phyloP scores from a whole-genome alignment of 2,113 vertebrate genomes.

The Prinia subflava region DNA sequence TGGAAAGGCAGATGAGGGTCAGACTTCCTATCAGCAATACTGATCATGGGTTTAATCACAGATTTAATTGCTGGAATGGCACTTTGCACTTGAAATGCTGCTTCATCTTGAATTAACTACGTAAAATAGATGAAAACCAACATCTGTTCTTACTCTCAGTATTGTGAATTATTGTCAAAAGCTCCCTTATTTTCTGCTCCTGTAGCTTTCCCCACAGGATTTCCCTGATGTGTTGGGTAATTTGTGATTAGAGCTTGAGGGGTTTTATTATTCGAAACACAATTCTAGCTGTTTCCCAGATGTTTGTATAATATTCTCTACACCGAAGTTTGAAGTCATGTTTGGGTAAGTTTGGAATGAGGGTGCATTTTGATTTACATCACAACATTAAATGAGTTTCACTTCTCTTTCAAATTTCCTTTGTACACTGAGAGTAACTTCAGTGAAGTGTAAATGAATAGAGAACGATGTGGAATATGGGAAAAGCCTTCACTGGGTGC shows the following conservation, averaged over 20 bases:
- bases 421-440: background rate
- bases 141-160: rapidly evolving
- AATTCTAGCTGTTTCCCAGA: background rate
- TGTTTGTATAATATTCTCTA: background rate
- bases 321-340: background rate
- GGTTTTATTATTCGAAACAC: background rate
- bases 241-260: background rate
- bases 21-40: rapidly evolving
- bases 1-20: background rate
- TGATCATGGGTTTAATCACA: background rate
- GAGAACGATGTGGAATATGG: background rate
- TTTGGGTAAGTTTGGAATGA: background rate
- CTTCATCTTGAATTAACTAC: background rate
- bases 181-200: background rate
- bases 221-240: background rate
- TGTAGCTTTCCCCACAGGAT: background rate
- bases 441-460: background rate
- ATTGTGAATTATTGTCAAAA: background rate
- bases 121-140: background rate
- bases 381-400: background rate
- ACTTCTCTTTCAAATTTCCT: background rate
- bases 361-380: background rate
- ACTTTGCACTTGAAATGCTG: background rate
- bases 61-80: background rate
- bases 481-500: rapidly evolving